Conservation (phyloP, 2,888 invertebrate genomes). For the Brenthis hecate region DNA sequence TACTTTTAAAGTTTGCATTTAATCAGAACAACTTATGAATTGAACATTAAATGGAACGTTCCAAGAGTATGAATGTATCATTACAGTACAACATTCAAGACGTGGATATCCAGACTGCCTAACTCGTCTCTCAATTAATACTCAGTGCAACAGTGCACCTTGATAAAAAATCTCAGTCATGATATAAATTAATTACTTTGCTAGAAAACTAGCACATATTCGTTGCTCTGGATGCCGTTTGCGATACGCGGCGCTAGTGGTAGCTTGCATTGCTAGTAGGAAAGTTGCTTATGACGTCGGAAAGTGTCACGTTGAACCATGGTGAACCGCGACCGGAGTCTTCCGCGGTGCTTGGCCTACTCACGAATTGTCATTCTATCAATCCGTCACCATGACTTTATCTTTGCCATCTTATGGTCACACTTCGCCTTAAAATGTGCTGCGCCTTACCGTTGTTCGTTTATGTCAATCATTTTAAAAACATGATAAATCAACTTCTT, state of each 20-base stretch:
- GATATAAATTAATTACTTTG: slow-evolving; percentile 64
- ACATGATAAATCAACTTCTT: slow-evolving; percentile 34
- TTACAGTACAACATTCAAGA: no score
- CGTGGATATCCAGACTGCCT: no score
- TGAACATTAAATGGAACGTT: no score
- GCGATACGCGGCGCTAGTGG: slow-evolving; percentile 56
- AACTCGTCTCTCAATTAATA: background rate
- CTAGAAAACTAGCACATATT: slow-evolving; percentile 71
- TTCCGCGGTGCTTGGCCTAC: slow-evolving; percentile 77
- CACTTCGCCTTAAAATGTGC: slow-evolving; percentile 53
- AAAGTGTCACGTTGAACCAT: slow-evolving; percentile 82
- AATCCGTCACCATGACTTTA: slow-evolving; percentile 75
- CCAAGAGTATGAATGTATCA: no score
- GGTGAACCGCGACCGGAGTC: slow-evolving; percentile 77
- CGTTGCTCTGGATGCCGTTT: slow-evolving; percentile 57
- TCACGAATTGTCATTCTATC: slow-evolving; percentile 80
- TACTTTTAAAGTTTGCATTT: no score
- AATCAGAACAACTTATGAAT: no score
- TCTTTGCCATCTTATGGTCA: slow-evolving; percentile 66
- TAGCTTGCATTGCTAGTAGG: slow-evolving; percentile 77
- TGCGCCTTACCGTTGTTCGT: slow-evolving; percentile 58
- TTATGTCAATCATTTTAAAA: slow-evolving; percentile 52
- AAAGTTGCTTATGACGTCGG: slow-evolving; percentile 81
- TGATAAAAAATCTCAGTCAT: slow-evolving; percentile 52
- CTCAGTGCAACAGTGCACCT: background rate